Evolutionary conservation across 1,140 invertebrate species (phyloP).

Genomic region (Samia ricini): DNA sequence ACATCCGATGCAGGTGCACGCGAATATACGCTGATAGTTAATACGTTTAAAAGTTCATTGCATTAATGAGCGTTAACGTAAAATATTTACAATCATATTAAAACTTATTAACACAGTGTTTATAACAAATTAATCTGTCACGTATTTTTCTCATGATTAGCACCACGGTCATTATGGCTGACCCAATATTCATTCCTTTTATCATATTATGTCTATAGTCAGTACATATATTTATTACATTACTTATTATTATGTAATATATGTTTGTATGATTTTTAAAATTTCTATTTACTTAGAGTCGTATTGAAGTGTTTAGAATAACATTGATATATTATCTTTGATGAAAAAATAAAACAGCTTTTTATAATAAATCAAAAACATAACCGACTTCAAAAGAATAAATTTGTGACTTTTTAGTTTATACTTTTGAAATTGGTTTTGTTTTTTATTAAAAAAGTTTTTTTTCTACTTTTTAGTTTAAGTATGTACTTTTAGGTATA

Average conservation of each 20-base stretch:
- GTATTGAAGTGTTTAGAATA: too few species aligned
- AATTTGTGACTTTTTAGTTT: too few species aligned
- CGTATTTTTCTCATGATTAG: conserved; percentile 6
- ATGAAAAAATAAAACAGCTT: too few species aligned
- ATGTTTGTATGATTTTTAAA: not conserved
- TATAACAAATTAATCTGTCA: not conserved
- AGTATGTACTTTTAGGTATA: too few species aligned
- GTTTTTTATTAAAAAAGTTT: too few species aligned
- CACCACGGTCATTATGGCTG: conserved; percentile 1
- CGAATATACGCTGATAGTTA: not conserved
- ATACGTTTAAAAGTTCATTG: not conserved
- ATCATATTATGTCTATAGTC: too few species aligned
- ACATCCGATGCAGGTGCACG: not conserved
- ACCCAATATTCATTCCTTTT: not conserved
- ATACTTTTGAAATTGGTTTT: too few species aligned
- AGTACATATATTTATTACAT: not conserved
- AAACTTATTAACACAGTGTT: not conserved
- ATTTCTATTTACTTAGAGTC: not conserved
- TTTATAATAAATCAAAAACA: too few species aligned
- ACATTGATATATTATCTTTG: too few species aligned
- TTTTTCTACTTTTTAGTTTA: too few species aligned
- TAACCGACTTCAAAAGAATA: too few species aligned
- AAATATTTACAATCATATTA: not conserved
- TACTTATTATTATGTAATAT: not conserved
- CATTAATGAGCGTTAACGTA: not conserved